These are phyloP conservation scores for Tetraodon nigroviridis DNA, from an alignment of 2,113 vertebrate genomes.

Conservation along the genomic window DNA sequence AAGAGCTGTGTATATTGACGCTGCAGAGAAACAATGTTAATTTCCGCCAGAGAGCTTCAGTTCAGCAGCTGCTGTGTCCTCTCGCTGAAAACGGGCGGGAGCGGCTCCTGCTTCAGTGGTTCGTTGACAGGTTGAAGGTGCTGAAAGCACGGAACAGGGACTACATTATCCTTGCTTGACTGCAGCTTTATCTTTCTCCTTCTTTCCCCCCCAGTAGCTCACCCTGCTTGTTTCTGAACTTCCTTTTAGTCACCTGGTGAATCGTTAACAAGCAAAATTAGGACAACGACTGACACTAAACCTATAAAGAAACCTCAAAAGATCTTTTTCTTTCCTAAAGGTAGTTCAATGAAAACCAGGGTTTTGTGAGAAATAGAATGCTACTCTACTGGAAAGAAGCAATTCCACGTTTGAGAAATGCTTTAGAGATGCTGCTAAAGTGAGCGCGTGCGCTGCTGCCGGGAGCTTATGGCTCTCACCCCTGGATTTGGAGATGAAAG, in stretches of 20 bases:
- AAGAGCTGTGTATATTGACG: constrained; percentile 20
- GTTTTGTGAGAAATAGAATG: constrained; percentile 35
- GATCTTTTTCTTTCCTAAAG: constrained; percentile 1
- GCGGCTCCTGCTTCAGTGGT: constrained; percentile 33
- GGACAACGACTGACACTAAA: too few relatives aligned
- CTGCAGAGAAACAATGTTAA: constrained; percentile 17
- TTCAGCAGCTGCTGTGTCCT: constrained; percentile 34
- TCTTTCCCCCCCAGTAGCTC: constrained; percentile 20
- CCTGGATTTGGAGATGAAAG: constrained; percentile 55
- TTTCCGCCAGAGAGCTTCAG: constrained; percentile 30
- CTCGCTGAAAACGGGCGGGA: constrained; percentile 42
- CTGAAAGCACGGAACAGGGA: constrained; percentile 44
- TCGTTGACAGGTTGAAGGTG: constrained; percentile 64
- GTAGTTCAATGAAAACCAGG: constrained; percentile 3
- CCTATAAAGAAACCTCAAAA: too few relatives aligned
- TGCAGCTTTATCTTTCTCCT: constrained; percentile 41
- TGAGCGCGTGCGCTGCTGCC: constrained; percentile 37
- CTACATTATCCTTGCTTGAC: constrained; percentile 57
- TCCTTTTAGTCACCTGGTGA: constrained; percentile 14
- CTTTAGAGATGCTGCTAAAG: constrained; percentile 54
- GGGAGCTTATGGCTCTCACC: constrained; percentile 44
- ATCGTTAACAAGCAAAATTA: not conserved
- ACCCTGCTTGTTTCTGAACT: constrained; percentile 5
- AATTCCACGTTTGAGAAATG: constrained; percentile 37
- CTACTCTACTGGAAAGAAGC: constrained; percentile 31